Evolutionary conservation across 2,888 invertebrate genomes (phyloP).

Genomic region (Helicoverpa assulta): DNA sequence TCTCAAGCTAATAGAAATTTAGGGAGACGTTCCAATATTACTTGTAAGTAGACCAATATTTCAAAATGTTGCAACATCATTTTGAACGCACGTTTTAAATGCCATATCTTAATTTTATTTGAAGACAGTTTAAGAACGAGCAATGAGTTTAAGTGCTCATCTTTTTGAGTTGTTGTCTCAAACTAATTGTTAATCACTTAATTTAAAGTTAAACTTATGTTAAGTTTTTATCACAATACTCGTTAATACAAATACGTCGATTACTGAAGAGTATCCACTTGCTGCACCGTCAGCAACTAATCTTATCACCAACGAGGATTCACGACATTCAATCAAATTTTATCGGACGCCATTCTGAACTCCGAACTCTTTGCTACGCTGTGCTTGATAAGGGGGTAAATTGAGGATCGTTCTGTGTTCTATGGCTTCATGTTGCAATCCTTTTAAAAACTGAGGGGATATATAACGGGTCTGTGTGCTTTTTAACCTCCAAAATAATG

Average conservation of each 20-base stretch:
- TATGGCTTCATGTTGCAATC: too few relatives aligned
- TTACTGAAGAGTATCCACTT: neutral
- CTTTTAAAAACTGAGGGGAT: too few relatives aligned
- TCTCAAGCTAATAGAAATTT: conserved; percentile 71
- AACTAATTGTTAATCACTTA: too few relatives aligned
- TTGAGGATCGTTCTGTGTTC: neutral
- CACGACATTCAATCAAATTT: conserved; percentile 2
- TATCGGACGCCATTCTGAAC: conserved; percentile 1
- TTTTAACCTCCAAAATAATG: too few relatives aligned
- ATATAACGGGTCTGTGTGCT: too few relatives aligned
- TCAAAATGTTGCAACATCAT: conserved; percentile 39
- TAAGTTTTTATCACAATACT: neutral
- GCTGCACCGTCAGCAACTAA: neutral
- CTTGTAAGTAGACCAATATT: conserved; percentile 49
- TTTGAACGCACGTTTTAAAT: neutral
- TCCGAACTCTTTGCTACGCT: neutral
- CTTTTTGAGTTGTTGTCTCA: too few relatives aligned
- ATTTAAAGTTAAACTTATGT: too few relatives aligned
- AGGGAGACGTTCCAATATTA: conserved; percentile 60
- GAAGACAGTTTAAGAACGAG: too few relatives aligned
- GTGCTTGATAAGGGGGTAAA: neutral
- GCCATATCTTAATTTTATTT: neutral
- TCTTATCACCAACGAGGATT: conserved; percentile 1
- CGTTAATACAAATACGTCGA: neutral
- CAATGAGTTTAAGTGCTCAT: too few relatives aligned